Conservation (phyloP, 1,140 invertebrate species). For the Drosophila ambigua region DNA sequence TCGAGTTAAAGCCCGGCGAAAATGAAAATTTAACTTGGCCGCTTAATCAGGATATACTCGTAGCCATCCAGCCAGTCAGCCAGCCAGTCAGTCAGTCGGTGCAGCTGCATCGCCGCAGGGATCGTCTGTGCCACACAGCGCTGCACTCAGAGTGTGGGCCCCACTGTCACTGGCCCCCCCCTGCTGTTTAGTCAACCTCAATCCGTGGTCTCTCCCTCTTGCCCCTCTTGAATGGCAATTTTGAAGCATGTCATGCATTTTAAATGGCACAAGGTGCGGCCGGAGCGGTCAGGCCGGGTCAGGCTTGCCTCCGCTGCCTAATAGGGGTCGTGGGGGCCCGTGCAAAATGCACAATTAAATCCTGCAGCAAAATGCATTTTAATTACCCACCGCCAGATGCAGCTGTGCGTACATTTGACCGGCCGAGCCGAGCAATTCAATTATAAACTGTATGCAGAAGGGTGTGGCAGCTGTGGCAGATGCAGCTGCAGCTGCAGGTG, state of each 20-base stretch:
- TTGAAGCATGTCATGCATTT: slow-evolving; percentile 54
- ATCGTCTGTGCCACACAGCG: not conserved
- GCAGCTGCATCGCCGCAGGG: slow-evolving; percentile 22
- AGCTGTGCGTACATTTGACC: slow-evolving; percentile 34
- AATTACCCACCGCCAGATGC: slow-evolving; percentile 41
- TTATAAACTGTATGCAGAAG: slow-evolving; percentile 23
- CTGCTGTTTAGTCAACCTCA: no score
- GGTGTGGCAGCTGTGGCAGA: not conserved
- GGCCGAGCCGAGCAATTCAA: slow-evolving; percentile 52
- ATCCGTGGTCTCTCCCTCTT: no score
- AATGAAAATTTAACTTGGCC: slow-evolving; percentile 62
- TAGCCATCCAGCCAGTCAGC: not conserved
- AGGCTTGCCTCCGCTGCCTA: not conserved
- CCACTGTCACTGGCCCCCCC: no score
- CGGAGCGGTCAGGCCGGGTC: not conserved
- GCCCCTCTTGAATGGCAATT: slow-evolving; percentile 17
- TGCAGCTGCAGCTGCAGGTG: slow-evolving; percentile 34
- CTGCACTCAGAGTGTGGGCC: no score
- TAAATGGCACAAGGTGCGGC: slow-evolving; percentile 26
- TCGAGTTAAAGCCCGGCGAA: slow-evolving; percentile 32
- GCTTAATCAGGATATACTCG: slow-evolving; percentile 12
- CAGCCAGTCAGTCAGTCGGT: not conserved
- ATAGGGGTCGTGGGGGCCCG: not conserved
- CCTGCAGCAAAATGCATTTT: slow-evolving; percentile 49
- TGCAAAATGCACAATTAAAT: slow-evolving; percentile 43